These are phyloP conservation scores for Centropus bengalensis DNA, from an alignment of 2,113 vertebrate species.

Conservation along the genomic window DNA sequence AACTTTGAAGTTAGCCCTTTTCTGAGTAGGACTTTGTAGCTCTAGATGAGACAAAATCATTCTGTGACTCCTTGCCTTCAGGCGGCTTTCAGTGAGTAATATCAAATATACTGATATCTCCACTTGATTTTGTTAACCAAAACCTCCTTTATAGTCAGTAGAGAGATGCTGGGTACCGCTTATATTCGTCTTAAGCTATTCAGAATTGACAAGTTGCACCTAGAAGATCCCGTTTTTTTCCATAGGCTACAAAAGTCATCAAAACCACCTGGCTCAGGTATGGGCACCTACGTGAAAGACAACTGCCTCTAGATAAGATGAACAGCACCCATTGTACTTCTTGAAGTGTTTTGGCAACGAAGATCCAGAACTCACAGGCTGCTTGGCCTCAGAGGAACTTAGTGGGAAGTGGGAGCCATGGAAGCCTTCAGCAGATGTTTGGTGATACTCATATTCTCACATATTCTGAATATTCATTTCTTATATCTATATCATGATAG, in stretches of 20 bases:
- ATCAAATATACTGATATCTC: background rate
- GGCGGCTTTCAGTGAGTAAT: background rate
- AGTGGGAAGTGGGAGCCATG: background rate
- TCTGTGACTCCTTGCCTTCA: background rate
- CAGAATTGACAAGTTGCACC: background rate
- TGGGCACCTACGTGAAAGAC: fast-evolving
- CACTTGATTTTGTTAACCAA: background rate
- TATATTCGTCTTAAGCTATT: background rate
- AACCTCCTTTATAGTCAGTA: background rate
- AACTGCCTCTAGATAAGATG: background rate
- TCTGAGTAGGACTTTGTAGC: background rate
- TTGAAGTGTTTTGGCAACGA: background rate
- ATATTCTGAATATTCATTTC: background rate
- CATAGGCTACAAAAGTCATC: background rate
- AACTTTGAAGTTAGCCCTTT: background rate
- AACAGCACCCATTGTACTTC: background rate
- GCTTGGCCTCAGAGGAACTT: background rate
- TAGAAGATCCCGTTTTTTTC: background rate
- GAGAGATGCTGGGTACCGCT: background rate
- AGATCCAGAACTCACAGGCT: background rate
- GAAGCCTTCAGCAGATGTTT: background rate
- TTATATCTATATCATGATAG: background rate
- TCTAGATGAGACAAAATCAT: background rate
- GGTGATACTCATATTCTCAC: background rate
- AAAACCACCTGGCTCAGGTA: background rate